Percentiles rank a stretch among this genome's conserved stretches.
Evolutionary conservation across 2,113 vertebrate genomes (phyloP).

Genomic region (Rattus norvegicus): DNA sequence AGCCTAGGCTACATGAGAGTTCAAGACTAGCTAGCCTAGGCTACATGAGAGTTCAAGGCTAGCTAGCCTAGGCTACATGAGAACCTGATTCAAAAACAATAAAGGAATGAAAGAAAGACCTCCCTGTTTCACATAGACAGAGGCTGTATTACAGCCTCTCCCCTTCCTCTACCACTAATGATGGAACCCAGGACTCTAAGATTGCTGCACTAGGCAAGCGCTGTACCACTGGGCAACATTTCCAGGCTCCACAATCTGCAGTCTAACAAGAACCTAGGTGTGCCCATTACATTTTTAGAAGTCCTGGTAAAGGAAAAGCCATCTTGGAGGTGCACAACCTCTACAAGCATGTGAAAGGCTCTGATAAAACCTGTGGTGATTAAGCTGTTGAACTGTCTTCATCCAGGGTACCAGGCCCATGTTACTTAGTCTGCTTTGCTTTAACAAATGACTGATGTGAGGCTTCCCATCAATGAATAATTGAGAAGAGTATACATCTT

Average conservation of each 20-base stretch:
- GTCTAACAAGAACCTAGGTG: not conserved
- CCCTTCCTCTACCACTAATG: too few species aligned
- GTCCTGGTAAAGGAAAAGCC: rapidly evolving
- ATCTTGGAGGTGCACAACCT: rapidly evolving
- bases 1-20: not conserved
- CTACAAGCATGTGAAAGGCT: rapidly evolving
- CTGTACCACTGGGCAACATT: not conserved
- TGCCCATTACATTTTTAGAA: too few species aligned
- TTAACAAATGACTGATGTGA: rapidly evolving
- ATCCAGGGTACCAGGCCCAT: not conserved
- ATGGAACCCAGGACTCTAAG: not conserved
- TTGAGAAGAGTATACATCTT: not conserved
- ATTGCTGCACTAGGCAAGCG: not conserved
- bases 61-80: not conserved
- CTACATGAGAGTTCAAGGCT: not conserved
- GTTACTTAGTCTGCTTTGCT: rapidly evolving
- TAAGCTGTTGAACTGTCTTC: rapidly evolving
- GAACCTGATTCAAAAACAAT: not conserved
- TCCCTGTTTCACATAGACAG: not conserved
- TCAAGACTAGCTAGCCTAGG: not conserved
- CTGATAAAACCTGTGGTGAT: not conserved
- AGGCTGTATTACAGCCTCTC: not conserved
- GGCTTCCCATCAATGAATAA: too few species aligned
- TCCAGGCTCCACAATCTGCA: not conserved
- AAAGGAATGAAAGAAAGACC: not conserved